Conservation (phyloP, 2,888 invertebrate genomes). For the Rhyacophila evoluta region DNA sequence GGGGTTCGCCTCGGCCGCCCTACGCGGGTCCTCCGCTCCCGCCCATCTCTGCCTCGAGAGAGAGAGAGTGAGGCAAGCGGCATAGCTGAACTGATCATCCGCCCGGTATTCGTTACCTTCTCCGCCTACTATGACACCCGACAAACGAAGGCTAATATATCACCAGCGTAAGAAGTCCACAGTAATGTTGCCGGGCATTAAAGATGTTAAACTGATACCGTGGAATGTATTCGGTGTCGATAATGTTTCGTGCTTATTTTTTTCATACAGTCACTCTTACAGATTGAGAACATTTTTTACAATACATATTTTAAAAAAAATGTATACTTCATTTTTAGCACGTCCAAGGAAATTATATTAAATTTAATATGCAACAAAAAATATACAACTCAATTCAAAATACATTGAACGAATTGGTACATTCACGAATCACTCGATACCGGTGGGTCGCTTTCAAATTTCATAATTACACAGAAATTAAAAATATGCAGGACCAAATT, state of each 20-base stretch:
- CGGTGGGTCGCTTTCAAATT: too few relatives aligned
- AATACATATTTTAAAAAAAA: too few relatives aligned
- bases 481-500: too few relatives aligned
- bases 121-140: conserved; percentile 34
- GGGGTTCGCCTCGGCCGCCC: conserved; percentile 40
- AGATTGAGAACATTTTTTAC: too few relatives aligned
- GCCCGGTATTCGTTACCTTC: conserved; percentile 19
- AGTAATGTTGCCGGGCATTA: not conserved
- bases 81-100: not conserved
- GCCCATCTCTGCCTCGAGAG: conserved; percentile 11
- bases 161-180: not conserved
- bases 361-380: too few relatives aligned
- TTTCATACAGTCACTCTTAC: too few relatives aligned
- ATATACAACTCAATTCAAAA: too few relatives aligned
- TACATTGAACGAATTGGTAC: too few relatives aligned
- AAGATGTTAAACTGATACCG: not conserved
- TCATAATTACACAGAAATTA: too few relatives aligned
- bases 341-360: too few relatives aligned
- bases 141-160: conserved; percentile 14
- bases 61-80: conserved; percentile 13
- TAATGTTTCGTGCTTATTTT: not conserved
- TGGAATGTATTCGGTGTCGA: not conserved
- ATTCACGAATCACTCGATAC: too few relatives aligned
- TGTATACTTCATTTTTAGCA: too few relatives aligned
- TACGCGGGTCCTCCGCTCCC: conserved; percentile 23